Evolutionary conservation across 2,888 invertebrate species (phyloP).

Genomic region (Harpalus rubripes): DNA sequence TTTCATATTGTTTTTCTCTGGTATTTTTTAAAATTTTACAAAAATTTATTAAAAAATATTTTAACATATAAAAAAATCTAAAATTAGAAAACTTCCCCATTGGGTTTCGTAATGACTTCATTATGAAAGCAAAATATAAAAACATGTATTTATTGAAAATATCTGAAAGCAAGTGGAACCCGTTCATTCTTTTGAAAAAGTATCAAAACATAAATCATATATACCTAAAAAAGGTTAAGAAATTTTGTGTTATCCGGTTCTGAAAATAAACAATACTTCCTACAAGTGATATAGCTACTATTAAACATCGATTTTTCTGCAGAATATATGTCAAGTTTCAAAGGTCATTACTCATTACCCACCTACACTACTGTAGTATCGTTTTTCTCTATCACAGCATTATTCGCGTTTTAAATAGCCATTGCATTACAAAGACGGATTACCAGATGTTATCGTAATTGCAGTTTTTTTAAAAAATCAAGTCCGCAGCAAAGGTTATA

Average conservation of each 20-base stretch:
- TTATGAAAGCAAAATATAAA: too few species aligned
- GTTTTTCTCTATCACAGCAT: conserved; percentile 20
- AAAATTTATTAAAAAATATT: too few species aligned
- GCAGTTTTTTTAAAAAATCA: background rate
- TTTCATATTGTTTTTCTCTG: too few species aligned
- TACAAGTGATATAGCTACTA: conserved; percentile 42
- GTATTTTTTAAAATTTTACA: too few species aligned
- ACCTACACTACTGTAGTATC: background rate
- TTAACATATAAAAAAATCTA: too few species aligned
- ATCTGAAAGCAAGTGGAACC: too few species aligned
- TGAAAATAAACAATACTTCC: background rate
- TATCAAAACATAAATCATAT: too few species aligned
- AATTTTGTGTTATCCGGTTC: background rate
- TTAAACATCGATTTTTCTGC: conserved; percentile 51
- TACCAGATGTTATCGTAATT: conserved; percentile 23
- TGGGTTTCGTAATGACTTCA: too few species aligned
- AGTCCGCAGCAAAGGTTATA: conserved; percentile 7
- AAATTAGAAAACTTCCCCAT: too few species aligned
- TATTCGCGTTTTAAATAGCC: conserved; percentile 44
- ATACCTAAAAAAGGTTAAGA: background rate
- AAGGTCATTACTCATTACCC: conserved; percentile 58
- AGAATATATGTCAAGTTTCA: conserved; percentile 56
- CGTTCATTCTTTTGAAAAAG: too few species aligned
- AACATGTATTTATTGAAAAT: too few species aligned
- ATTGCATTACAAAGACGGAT: conserved; percentile 20